Evolutionary conservation across 2,797 vertebrate species (phyloP), one percentile per base, ranked within the genome.

Genomic region (Tarsius wallacei): DNA sequence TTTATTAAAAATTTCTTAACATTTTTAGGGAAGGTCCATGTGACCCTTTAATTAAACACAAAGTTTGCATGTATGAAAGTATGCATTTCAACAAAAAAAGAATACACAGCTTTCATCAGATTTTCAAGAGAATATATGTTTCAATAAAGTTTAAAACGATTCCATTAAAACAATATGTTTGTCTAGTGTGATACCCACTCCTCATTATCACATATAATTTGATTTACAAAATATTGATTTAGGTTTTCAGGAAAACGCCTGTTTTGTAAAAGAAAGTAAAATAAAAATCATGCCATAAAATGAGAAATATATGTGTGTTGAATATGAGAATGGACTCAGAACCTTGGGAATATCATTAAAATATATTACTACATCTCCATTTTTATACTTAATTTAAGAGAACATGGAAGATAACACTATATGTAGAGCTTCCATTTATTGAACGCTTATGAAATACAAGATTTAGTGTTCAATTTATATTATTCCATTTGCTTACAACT

Each of bases 181-280:
- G 28, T 95, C 66, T 64, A 70, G 6, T 33, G 22, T 80, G 90
- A 91, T 71, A 1, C 22, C 36, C 19, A 73, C 7, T 2, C 7
- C 11, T 94, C 76, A 49, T 73, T 74, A 68, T 82, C 42, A 83
- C 53, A 70, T 33, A 85, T 57, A 68, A 76, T 71, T 83, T 96
- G 51, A 89, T 36, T 84, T 87, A 28, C 8, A 82, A 76, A 77
- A 33, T 51, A 76, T 21, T 53, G 5, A 63, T 84, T 82, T 94
- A 36, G 26, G 83, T 95, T 68, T 10, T 88, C 49, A 85, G 42
- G 26, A 53, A 68, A 85, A 70, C 36, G 36, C 15, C 61, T 80
- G 24, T 31, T 92, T 92, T 85, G 31, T 17, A 68, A 86, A 78
- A 82, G n/a, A 71, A 80, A 92, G 28, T 22, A 49, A 33, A 78